Evolutionary conservation across 30 jellyfish, hydroid and myxozoan species (phyloP), one percentile per base, ranked within the genome.

Genomic region (Aurelia sp.): DNA sequence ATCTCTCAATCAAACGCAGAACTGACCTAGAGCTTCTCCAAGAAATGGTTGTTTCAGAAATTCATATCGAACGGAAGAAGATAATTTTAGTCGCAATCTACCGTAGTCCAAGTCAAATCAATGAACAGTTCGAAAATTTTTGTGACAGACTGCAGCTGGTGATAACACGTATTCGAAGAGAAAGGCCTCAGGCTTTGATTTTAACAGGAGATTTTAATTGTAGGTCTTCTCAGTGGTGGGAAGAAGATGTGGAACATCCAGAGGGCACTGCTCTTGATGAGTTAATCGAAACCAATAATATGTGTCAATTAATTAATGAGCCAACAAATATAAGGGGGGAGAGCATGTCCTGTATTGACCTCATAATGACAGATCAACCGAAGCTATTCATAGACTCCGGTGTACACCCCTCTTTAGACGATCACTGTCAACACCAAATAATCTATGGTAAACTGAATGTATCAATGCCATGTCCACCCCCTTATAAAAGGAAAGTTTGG

Each of bases 221-320:
- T 33, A 33, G 93, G 48, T 69, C 93, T 12, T 64, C 87, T 16
- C 93, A 84, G 63, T 84, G 87, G 93, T 59, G 86, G 87, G 41
- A 70, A 24, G 33, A 84, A 21, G 74, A 70, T 22, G 73, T 72
- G 24, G 93, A 84, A 64, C 60, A 60, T 63, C 81, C 73, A 4
- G 87, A 84, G 53, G 93, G 93, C 16, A 16, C 81, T 47, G 80
- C 93, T 47, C 38, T 70, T 44, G 87, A 84, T 59, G 87, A 84
- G 71, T 53, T 84, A 60, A 44, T 71, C 17, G 87, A 84, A 72
- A 84, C 50, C 0, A 71, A 84, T 51, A 38, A 59, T 63, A 44
- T 84, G 52, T 61, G 35, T 33, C 87, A 63, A 21, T 40, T 73
- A 52, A 70, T 84, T 22, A 63, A 84, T 62, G 93, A 84, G 57